phyloP scores from a whole-genome alignment of 2,113 vertebrate species.

The Plectropomus leopardus region DNA sequence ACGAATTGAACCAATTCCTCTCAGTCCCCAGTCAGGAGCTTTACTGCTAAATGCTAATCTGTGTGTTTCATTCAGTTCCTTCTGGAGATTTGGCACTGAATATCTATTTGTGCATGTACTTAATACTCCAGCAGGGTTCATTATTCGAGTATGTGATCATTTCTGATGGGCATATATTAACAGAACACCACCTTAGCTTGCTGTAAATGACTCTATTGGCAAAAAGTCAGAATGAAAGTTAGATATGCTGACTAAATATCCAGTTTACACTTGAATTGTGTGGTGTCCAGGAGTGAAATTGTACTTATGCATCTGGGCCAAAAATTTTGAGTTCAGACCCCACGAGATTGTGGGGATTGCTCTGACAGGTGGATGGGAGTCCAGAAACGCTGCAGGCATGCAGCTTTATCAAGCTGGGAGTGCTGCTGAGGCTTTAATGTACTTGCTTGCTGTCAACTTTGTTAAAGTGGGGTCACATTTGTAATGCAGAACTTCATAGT shows the following conservation, averaged over 20 bases:
- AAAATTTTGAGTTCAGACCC: constrained; percentile 9
- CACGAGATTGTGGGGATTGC: constrained; percentile 1
- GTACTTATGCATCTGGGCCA: not conserved
- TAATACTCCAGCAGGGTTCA: not conserved
- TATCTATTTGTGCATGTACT: not conserved
- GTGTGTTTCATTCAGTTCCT: not conserved
- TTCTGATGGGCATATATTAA: not conserved
- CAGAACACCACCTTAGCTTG: not conserved
- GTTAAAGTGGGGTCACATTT: not conserved
- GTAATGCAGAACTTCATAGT: not conserved
- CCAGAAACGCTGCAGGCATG: constrained; percentile 12
- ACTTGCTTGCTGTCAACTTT: constrained; percentile 10
- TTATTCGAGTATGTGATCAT: not conserved
- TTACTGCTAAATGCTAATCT: not conserved
- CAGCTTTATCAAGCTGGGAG: constrained; percentile 4
- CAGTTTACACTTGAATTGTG: not conserved
- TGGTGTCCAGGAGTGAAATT: not conserved
- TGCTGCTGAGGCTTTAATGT: not conserved
- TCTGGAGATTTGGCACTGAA: not conserved
- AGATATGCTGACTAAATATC: not conserved
- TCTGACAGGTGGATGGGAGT: constrained; percentile 16
- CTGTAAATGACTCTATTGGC: not conserved
- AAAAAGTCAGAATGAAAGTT: not conserved
- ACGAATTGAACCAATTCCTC: too few species aligned
- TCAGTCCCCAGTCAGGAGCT: not conserved